Percentiles rank a stretch among this genome's conserved stretches.
phyloP scores from a whole-genome alignment of 2,113 vertebrate species.

The Sclerurus mexicanus region DNA sequence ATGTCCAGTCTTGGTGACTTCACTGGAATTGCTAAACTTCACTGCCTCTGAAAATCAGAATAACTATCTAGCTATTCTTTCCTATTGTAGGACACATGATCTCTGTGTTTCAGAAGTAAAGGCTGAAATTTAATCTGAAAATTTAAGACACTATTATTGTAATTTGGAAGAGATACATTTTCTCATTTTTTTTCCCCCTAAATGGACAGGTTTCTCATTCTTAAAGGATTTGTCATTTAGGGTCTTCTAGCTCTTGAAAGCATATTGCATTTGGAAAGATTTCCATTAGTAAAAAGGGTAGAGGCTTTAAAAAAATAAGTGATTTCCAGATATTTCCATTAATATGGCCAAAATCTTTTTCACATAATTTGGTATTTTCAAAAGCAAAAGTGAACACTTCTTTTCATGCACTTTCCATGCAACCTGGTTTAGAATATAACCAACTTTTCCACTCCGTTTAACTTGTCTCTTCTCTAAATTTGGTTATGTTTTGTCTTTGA shows the following conservation, averaged over 20 bases:
- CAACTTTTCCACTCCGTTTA: neutral
- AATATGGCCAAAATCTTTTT: neutral
- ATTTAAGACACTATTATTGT: neutral
- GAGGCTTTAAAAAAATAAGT: neutral
- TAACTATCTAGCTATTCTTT: neutral
- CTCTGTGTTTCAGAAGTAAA: neutral
- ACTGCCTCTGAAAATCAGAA: neutral
- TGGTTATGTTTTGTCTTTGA: neutral
- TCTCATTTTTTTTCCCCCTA: neutral
- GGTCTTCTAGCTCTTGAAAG: neutral
- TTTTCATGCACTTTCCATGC: neutral
- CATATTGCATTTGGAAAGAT: neutral
- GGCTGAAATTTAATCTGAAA: neutral
- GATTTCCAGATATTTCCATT: neutral
- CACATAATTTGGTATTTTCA: neutral
- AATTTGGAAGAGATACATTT: neutral
- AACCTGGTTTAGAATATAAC: neutral
- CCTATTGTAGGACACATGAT: rapidly evolving
- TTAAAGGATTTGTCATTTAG: neutral
- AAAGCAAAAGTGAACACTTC: neutral
- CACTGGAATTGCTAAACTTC: neutral
- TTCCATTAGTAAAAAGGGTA: neutral
- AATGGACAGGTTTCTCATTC: neutral
- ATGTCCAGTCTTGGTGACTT: neutral
- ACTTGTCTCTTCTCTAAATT: neutral